phyloP scores from a whole-genome alignment of 2,113 vertebrate genomes.

The Rhagologus leucostigma region DNA sequence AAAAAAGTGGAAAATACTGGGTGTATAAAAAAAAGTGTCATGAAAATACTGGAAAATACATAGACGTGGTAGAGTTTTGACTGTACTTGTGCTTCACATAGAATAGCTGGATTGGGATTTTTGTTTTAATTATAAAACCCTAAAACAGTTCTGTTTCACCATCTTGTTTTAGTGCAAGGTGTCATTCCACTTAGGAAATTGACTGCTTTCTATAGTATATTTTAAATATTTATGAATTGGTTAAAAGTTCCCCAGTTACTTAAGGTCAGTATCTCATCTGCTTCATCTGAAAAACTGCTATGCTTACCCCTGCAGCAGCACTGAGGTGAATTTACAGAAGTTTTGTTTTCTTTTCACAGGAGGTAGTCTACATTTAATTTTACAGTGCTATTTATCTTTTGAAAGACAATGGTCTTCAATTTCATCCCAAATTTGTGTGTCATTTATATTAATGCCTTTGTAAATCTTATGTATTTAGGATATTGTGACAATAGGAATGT shows the following conservation, averaged over 20 bases:
- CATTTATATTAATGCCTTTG: not conserved
- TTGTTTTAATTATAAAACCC: not conserved
- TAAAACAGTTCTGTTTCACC: not conserved
- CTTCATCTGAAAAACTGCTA: not conserved
- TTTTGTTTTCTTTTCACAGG: not conserved
- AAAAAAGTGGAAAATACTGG: too few relatives aligned
- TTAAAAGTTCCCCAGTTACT: not conserved
- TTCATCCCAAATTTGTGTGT: not conserved
- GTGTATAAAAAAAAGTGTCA: too few relatives aligned
- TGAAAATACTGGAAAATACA: not conserved
- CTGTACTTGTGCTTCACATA: not conserved
- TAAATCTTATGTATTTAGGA: conserved; percentile 74
- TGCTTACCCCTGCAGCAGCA: not conserved
- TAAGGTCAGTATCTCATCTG: not conserved
- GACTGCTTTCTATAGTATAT: not conserved
- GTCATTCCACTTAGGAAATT: not conserved
- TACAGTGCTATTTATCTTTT: not conserved
- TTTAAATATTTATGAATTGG: not conserved
- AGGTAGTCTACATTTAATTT: not conserved
- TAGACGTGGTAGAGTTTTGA: not conserved
- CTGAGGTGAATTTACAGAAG: not conserved
- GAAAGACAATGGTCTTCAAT: not conserved
- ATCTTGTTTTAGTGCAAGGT: not conserved
- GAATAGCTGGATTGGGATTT: not conserved
- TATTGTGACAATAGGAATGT: conserved; percentile 89